Evolutionary conservation across 2,888 invertebrate species (phyloP), one percentile per base, ranked within the genome.

Genomic region (Pachydiplax longipennis): DNA sequence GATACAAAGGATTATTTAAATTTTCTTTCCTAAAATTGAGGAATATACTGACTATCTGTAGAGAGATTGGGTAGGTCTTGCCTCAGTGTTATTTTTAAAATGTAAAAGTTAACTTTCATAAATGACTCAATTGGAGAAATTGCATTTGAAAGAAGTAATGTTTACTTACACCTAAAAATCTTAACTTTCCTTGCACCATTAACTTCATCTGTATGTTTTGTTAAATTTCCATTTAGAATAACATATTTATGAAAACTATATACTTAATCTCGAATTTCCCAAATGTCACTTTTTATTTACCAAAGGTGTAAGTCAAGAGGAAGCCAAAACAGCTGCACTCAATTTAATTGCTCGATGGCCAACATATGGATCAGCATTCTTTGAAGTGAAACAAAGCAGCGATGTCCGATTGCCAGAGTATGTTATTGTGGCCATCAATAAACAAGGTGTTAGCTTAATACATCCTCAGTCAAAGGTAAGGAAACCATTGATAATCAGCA

Each of bases 311-410:
- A 95, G 95, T 40, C 95, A 95, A 82, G 96, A 96, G 61, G 96
- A 97, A 92, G 98, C 98, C 0, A 99, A 98, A 94, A 95, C 97
- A 90, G 95, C 95, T 92, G 98, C 99, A 94, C 95, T 99, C 87
- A 96, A 96, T 93, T 95, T 96, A 91, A 96, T 98, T 91, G 96
- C 96, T 93, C 95, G 96, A 92, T 96, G 97, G 96, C 97, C 97
- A 2, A 98, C 98, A 58, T 99, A 99, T 94, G 99, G 99, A 5
- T 98, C 98, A 0, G 98, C 99, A 0, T 99, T 99, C 95, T 99
- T 99, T 94, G 97, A 98, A 94, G 97, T 98, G 12, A 98, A 98
- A 93, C 99, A 99, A 94, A 97, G 97, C 0, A 98, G 98, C 1
- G 98, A 98, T 93, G 96, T 97, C 0, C 96, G 96, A 90, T 97